phyloP scores from a whole-genome alignment of 2,888 invertebrate genomes.

The Phaedon cochleariae region DNA sequence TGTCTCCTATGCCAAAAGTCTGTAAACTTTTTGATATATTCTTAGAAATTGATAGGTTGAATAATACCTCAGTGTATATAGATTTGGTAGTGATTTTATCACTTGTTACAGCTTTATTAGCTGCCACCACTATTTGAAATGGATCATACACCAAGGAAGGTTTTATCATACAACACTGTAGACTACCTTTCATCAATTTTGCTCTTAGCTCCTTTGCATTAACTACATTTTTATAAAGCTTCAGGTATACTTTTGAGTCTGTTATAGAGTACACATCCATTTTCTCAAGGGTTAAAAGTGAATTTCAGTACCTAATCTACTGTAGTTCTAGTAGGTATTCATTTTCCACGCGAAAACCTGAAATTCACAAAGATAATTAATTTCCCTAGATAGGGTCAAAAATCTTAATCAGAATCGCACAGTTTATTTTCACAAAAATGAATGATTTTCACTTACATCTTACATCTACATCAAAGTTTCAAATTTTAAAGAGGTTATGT shows the following conservation, averaged over 20 bases:
- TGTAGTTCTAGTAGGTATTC: too few species aligned
- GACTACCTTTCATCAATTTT: constrained; percentile 66
- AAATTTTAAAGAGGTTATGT: too few species aligned
- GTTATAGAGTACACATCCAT: constrained; percentile 50
- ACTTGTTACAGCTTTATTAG: constrained; percentile 71
- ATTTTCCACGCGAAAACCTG: too few species aligned
- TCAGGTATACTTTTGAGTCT: constrained; percentile 56
- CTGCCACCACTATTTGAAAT: constrained; percentile 71
- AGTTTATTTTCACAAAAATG: too few species aligned
- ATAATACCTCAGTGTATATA: constrained; percentile 73
- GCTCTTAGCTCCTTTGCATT: constrained; percentile 67
- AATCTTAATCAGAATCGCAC: too few species aligned
- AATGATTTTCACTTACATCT: too few species aligned
- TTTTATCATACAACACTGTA: constrained; percentile 72
- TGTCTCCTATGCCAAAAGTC: constrained; percentile 70
- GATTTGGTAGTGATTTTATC: constrained; percentile 70
- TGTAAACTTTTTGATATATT: constrained; percentile 74
- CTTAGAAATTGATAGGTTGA: constrained; percentile 72
- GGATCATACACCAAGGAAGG: constrained; percentile 69
- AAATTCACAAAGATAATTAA: too few species aligned
- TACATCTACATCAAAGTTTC: too few species aligned
- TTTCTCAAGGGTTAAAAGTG: not conserved
- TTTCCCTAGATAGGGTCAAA: too few species aligned
- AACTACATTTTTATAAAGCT: constrained; percentile 67
- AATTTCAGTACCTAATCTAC: too few species aligned